phyloP scores from a whole-genome alignment of 2,797 vertebrate species.

The Phataginus tetradactyla region DNA sequence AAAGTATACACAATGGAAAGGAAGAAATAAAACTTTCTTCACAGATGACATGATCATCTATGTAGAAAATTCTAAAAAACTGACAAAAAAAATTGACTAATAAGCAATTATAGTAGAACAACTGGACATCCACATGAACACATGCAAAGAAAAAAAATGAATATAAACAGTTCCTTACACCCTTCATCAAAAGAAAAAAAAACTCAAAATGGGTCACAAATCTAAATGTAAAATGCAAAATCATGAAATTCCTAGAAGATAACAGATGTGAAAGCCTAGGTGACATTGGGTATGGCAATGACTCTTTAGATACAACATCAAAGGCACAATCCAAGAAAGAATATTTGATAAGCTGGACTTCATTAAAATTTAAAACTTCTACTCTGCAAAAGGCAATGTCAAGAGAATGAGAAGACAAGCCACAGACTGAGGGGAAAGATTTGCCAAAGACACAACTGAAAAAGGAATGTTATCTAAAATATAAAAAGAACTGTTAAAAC shows the following conservation, averaged over 20 bases:
- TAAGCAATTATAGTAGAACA: background rate
- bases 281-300: background rate
- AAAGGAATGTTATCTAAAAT: background rate
- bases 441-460: background rate
- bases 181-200: background rate
- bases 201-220: background rate
- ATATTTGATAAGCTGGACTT: background rate
- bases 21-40: background rate
- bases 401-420: background rate
- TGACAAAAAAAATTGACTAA: background rate
- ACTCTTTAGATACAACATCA: background rate
- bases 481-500: background rate
- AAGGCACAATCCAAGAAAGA: background rate
- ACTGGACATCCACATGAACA: background rate
- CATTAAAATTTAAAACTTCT: background rate
- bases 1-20: background rate
- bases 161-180: background rate
- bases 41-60: background rate
- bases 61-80: background rate
- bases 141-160: background rate
- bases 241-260: background rate
- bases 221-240: background rate
- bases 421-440: background rate
- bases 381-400: background rate
- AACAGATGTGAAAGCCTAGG: background rate